phyloP scores from a whole-genome alignment of 2,888 invertebrate genomes.

The Myopa testacea region DNA sequence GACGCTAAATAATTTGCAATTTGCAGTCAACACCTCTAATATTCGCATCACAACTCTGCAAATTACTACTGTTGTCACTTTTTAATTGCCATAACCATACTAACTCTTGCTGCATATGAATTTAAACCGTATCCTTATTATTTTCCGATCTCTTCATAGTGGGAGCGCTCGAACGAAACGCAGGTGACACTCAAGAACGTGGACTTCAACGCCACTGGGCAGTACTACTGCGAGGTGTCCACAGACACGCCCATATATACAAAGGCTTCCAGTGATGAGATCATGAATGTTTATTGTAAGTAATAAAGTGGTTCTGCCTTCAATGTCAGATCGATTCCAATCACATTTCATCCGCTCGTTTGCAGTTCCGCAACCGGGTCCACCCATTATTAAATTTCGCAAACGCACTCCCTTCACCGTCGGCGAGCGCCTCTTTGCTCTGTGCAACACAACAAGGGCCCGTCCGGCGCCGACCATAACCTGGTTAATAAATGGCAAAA shows the following conservation, averaged over 20 bases:
- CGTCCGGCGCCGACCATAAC: conserved; percentile 78
- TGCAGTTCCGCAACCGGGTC: conserved; percentile 73
- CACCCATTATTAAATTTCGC: conserved; percentile 76
- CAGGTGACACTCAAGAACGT: conserved; percentile 74
- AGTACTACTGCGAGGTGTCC: conserved; percentile 85
- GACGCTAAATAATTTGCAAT: too few species aligned
- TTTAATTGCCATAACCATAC: too few species aligned
- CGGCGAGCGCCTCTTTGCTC: conserved; percentile 76
- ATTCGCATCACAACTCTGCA: too few species aligned
- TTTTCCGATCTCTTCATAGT: conserved; percentile 51
- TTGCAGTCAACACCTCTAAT: too few species aligned
- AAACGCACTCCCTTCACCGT: conserved; percentile 71
- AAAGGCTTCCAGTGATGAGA: conserved; percentile 81
- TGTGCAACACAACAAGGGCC: conserved; percentile 78
- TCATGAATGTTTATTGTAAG: conserved; percentile 85
- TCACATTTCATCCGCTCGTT: conserved; percentile 19
- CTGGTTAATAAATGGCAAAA: conserved; percentile 79
- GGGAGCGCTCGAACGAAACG: conserved; percentile 64
- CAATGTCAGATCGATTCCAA: not conserved
- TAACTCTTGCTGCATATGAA: too few species aligned
- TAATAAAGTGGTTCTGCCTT: conserved; percentile 50
- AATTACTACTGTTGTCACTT: too few species aligned
- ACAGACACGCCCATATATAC: conserved; percentile 85
- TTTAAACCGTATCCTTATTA: too few species aligned
- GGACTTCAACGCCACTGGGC: conserved; percentile 82